Percentiles rank a stretch among this genome's conserved stretches.
phyloP scores from a whole-genome alignment of 2,113 vertebrate species.

The Bos indicus region DNA sequence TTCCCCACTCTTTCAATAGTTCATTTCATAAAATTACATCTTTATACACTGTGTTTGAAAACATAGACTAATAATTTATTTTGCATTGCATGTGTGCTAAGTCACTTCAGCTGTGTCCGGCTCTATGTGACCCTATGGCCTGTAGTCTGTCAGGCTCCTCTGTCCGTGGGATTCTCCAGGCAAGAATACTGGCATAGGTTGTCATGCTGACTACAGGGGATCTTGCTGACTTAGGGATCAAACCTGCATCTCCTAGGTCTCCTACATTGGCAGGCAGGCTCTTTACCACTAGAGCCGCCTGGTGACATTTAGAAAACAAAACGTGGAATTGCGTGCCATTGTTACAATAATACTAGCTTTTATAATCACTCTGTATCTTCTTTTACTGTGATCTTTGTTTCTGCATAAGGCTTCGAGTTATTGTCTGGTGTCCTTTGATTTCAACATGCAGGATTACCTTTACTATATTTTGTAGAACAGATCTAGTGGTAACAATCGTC shows the following conservation, averaged over 20 bases:
- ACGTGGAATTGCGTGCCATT: neutral
- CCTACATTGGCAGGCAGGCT: neutral
- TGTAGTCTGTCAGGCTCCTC: neutral
- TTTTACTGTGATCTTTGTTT: neutral
- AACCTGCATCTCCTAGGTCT: neutral
- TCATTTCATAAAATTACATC: neutral
- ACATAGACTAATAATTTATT: neutral
- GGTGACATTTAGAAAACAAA: neutral
- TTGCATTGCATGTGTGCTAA: neutral
- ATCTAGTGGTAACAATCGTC: neutral
- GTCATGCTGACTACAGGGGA: neutral
- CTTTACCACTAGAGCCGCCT: neutral
- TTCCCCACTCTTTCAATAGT: neutral
- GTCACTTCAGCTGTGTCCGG: neutral
- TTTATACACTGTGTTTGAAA: neutral
- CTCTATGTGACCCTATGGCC: neutral
- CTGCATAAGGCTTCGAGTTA: neutral
- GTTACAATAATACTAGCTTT: neutral
- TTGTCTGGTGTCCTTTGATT: neutral
- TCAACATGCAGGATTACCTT: neutral
- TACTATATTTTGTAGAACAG: neutral
- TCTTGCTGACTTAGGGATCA: neutral
- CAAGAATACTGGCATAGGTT: neutral
- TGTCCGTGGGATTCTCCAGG: neutral
- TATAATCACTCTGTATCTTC: neutral